These are phyloP conservation scores for Triops cancriformis DNA, from an alignment of 1,140 invertebrate species.

Conservation along the genomic window DNA sequence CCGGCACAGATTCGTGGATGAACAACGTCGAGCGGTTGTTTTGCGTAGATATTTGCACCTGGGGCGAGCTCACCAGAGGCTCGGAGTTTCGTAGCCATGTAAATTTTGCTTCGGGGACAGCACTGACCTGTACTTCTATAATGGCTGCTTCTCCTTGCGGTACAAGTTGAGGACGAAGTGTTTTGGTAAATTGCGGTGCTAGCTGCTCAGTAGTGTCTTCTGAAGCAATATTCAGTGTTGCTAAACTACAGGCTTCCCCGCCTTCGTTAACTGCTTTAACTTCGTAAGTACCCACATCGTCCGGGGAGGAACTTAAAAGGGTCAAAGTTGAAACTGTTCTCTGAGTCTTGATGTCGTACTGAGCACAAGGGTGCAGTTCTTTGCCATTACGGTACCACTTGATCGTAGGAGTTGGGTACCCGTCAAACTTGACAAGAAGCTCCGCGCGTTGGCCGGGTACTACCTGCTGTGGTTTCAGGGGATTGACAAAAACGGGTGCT, in stretches of 20 bases:
- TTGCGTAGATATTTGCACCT: slow-evolving; percentile 59
- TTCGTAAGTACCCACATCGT: slow-evolving; percentile 76
- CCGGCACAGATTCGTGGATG: slow-evolving; percentile 61
- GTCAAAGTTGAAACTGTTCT: slow-evolving; percentile 57
- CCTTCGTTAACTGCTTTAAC: slow-evolving; percentile 62
- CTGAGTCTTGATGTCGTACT: slow-evolving; percentile 51
- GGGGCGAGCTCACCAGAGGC: slow-evolving; percentile 35
- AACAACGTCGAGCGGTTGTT: slow-evolving; percentile 72
- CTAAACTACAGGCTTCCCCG: slow-evolving; percentile 66
- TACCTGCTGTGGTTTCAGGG: slow-evolving; percentile 55
- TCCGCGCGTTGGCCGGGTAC: slow-evolving; percentile 50
- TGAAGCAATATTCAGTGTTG: slow-evolving; percentile 54
- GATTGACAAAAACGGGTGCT: slow-evolving; percentile 58
- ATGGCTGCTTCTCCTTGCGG: slow-evolving; percentile 64
- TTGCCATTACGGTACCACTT: slow-evolving; percentile 83
- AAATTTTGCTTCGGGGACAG: slow-evolving; percentile 69
- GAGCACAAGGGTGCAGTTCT: slow-evolving; percentile 54
- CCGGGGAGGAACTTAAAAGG: slow-evolving; percentile 59
- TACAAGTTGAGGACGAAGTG: slow-evolving; percentile 60
- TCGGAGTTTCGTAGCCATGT: slow-evolving; percentile 67
- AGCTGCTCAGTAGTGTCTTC: slow-evolving; percentile 50
- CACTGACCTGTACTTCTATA: slow-evolving; percentile 64
- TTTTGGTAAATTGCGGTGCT: slow-evolving; percentile 63
- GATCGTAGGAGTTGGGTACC: slow-evolving; percentile 58
- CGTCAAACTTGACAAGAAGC: slow-evolving; percentile 61